These are phyloP conservation scores for Lycaena phlaeas DNA, from an alignment of 2,888 invertebrate species.

Conservation along the genomic window DNA sequence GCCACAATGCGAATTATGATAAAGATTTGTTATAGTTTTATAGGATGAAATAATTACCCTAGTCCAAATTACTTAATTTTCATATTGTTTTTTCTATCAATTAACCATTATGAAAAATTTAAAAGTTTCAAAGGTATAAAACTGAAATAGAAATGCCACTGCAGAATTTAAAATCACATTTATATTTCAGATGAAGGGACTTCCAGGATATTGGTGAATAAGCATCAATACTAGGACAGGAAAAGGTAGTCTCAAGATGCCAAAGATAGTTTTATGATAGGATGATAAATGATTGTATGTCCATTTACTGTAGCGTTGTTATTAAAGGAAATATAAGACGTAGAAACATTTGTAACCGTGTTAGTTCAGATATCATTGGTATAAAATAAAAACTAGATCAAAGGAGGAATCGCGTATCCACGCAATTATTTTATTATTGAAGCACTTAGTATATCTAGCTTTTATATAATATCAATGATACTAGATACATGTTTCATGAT, in stretches of 20 bases:
- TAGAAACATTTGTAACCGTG: slow-evolving; percentile 15
- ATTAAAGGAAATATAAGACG: slow-evolving; percentile 29
- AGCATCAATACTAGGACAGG: slow-evolving; percentile 18
- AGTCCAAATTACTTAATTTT: too few relatives aligned
- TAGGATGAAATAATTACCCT: too few relatives aligned
- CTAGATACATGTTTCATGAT: neutral
- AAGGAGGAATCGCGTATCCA: neutral
- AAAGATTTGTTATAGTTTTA: too few relatives aligned
- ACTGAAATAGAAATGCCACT: too few relatives aligned
- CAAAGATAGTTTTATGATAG: slow-evolving; percentile 47
- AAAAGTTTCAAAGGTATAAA: too few relatives aligned
- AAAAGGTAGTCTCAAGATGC: slow-evolving; percentile 49
- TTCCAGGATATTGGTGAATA: neutral
- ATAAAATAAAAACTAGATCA: neutral
- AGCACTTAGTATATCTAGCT: neutral
- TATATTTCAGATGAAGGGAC: slow-evolving; percentile 58
- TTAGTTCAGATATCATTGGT: slow-evolving; percentile 13
- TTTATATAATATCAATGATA: neutral
- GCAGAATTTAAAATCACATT: slow-evolving; percentile 1
- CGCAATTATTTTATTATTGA: neutral
- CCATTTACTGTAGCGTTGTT: slow-evolving; percentile 63
- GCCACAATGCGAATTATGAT: too few relatives aligned
- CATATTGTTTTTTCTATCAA: too few relatives aligned
- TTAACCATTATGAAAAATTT: too few relatives aligned
- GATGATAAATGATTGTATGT: slow-evolving; percentile 54